A percentile compares a stretch with the other conserved stretches of the same genome.
Evolutionary conservation across 2,797 vertebrate species (phyloP).

Genomic region (Syngnathus acus): DNA sequence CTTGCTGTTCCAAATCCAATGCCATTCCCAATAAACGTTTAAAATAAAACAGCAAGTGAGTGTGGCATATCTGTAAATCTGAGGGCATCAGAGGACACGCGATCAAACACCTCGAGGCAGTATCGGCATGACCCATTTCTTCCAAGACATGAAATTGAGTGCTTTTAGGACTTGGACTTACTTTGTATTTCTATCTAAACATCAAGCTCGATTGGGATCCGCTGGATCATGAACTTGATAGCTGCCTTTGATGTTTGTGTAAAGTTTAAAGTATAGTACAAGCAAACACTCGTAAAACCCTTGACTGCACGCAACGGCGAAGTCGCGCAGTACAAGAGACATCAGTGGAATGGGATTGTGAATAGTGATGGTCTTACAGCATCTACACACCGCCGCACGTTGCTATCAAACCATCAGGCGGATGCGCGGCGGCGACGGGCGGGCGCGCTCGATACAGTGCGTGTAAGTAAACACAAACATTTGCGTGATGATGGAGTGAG

Average conservation of each 20-base stretch:
- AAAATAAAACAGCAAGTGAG: background rate
- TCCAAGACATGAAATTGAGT: background rate
- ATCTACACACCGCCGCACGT: background rate
- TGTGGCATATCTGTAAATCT: background rate
- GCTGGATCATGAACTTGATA: background rate
- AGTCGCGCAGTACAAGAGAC: background rate
- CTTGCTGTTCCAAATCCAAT: background rate
- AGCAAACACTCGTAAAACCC: background rate
- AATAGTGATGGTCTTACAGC: background rate
- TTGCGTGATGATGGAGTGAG: constrained; percentile 1
- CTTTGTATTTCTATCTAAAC: background rate
- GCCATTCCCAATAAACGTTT: background rate
- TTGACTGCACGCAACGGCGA: background rate
- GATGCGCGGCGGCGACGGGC: background rate
- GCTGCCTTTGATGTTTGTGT: constrained; percentile 1
- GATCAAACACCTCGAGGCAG: background rate
- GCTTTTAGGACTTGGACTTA: background rate
- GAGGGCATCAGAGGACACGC: background rate
- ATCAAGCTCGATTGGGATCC: background rate
- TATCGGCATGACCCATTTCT: background rate
- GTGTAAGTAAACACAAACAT: constrained; percentile 3
- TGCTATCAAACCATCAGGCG: background rate
- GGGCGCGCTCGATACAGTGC: background rate
- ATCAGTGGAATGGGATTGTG: background rate
- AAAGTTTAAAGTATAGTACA: background rate